A percentile compares a stretch with the other conserved stretches of the same genome.
phyloP scores from a whole-genome alignment of 1,140 invertebrate species.

The Parapsyche elsis region DNA sequence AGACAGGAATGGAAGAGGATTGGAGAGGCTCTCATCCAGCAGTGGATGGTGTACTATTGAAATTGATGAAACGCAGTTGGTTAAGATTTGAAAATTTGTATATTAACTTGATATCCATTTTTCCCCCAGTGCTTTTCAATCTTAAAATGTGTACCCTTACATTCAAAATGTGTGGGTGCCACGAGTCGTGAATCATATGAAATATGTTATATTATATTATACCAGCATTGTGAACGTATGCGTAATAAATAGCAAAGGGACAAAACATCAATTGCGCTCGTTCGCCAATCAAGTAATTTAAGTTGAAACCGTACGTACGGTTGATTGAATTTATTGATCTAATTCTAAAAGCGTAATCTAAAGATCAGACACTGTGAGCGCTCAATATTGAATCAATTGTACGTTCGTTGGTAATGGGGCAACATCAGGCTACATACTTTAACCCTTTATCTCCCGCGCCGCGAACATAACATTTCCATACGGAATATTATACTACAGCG shows the following conservation, averaged over 20 bases:
- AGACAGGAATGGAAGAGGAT: no score
- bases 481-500: neutral
- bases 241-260: neutral
- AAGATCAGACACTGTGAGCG: conserved; percentile 29
- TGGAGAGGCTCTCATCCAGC: no score
- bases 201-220: neutral
- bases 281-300: conserved; percentile 37
- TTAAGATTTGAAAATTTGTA: no score
- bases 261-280: conserved; percentile 33
- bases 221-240: no score
- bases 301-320: conserved; percentile 29
- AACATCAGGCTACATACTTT: neutral
- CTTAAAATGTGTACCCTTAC: no score
- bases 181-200: no score
- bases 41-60: no score
- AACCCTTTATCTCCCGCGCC: neutral
- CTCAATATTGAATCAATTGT: conserved; percentile 39
- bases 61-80: no score
- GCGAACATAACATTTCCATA: neutral
- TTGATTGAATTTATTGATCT: conserved; percentile 50
- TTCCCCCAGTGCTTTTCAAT: no score
- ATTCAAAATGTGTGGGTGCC: no score
- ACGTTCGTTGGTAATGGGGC: conserved; percentile 2
- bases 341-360: conserved; percentile 44
- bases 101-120: no score